These are phyloP conservation scores for Spilarctia lutea DNA, from an alignment of 2,888 invertebrate species.

Conservation along the genomic window DNA sequence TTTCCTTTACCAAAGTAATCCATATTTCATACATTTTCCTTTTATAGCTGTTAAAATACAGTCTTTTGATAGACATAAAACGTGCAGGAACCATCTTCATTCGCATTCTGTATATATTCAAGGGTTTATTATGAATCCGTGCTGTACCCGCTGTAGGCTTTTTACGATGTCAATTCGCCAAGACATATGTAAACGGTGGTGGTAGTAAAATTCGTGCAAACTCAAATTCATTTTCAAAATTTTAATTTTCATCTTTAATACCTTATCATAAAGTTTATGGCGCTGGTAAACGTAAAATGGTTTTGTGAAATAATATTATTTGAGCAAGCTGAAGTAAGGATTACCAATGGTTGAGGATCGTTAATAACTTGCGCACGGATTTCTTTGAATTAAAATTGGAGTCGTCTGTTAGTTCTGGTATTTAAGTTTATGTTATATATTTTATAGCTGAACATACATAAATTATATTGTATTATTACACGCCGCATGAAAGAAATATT, in stretches of 20 bases:
- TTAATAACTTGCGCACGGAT: conserved; percentile 46
- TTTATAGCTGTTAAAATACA: conserved; percentile 44
- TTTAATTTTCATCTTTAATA: conserved; percentile 17
- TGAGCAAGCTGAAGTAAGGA: conserved; percentile 48
- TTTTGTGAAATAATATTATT: conserved; percentile 41
- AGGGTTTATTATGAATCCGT: conserved; percentile 58
- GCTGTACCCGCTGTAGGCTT: conserved; percentile 49
- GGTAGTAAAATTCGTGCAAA: conserved; percentile 45
- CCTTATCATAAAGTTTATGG: conserved; percentile 11
- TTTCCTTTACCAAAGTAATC: conserved; percentile 28
- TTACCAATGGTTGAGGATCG: conserved; percentile 47
- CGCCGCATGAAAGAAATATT: neutral
- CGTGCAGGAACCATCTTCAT: conserved; percentile 42
- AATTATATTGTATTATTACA: conserved; percentile 23
- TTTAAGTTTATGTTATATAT: conserved; percentile 22
- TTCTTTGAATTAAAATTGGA: conserved; percentile 48
- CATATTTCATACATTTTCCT: conserved; percentile 35
- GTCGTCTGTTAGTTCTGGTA: conserved; percentile 37
- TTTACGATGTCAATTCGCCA: conserved; percentile 56
- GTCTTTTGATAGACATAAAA: conserved; percentile 47
- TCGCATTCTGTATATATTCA: conserved; percentile 50
- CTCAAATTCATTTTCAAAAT: neutral
- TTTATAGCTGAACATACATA: conserved; percentile 26
- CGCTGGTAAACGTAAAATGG: conserved; percentile 16
- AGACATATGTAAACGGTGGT: conserved; percentile 55